A percentile compares a stretch with the other conserved stretches of the same genome.
Evolutionary conservation across 2,113 vertebrate genomes (phyloP).

Genomic region (Myotis yumanensis): DNA sequence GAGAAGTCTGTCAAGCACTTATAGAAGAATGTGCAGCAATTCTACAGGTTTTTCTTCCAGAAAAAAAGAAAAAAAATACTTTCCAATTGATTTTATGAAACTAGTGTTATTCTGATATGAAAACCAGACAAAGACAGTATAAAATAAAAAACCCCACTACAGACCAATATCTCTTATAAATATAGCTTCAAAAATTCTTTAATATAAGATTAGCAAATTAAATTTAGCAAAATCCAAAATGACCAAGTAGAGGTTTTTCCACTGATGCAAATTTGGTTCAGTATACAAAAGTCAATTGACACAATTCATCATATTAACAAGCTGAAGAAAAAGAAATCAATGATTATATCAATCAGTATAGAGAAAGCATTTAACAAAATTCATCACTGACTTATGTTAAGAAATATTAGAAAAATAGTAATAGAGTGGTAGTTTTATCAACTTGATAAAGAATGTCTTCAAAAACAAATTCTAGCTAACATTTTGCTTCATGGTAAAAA

Average conservation of each 20-base stretch:
- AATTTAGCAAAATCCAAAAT: not conserved
- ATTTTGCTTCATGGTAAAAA: not conserved
- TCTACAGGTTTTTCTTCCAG: not conserved
- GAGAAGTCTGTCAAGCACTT: not conserved
- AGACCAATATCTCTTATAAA: not conserved
- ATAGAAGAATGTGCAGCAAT: not conserved
- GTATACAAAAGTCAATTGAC: not conserved
- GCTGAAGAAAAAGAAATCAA: not conserved
- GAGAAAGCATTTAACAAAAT: not conserved
- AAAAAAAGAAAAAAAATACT: not conserved
- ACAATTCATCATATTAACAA: not conserved
- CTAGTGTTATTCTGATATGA: not conserved
- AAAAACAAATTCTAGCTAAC: not conserved
- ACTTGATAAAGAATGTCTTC: not conserved
- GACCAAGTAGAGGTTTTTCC: not conserved
- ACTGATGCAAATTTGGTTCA: not conserved
- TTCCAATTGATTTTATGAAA: not conserved
- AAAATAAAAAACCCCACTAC: not conserved
- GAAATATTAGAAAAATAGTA: not conserved
- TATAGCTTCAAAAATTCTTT: not conserved
- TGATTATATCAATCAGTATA: not conserved
- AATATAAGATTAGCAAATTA: not conserved
- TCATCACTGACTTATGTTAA: not conserved
- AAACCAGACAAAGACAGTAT: not conserved
- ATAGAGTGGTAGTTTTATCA: not conserved